Base-by-base conservation (phyloP, 2,888 invertebrate genomes). In the Ectemnius lituratus region DNA sequence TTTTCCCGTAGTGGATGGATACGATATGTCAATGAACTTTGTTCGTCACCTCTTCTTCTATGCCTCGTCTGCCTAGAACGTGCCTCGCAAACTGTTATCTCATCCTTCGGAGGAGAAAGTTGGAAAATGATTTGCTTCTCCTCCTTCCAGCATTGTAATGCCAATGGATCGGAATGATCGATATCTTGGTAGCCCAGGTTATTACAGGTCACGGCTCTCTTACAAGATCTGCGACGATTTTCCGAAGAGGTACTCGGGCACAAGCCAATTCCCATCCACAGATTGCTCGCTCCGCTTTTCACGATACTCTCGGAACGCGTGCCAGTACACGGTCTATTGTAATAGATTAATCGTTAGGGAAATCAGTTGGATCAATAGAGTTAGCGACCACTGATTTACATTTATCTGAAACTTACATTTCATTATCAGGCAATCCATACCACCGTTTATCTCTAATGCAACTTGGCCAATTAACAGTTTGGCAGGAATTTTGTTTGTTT, bases 371-470 rank as follows among this genome's bases (percentile, higher is more conserved):
- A 8, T 11, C 37, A 37, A 37, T 37, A 37, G 8, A 1, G 8
- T 37, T 4, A 1, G 2, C 2, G 1, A 2, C 2, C 20, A 20
- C 20, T 20, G 20, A 20, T 2, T 20, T 20, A 2, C 20, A n/a
- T n/a, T n/a, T n/a, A n/a, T n/a, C n/a, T n/a, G n/a, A n/a, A n/a
- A n/a, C 37, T 37, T 37, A 37, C 37, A 37, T 37, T 37, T 37
- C 11, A 8, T 37, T 6, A 37, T 37, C 8, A 37, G 37, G 2
- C 5, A 81, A 52, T 84, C 86, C 85, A 58, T 77, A 86, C 62
- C 84, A 86, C 62, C 85, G 80, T 46, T 79, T 83, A 37, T 87
- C 85, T 62, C 79, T 81, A 4, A 88, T 73, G 20, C 78, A 85
- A 45, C 84, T 83, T 79, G 82, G 82, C 2, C 84, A 76, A 4